Evolutionary conservation across 2,888 invertebrate genomes (phyloP).

Genomic region (Hofmannophila pseudospretella): DNA sequence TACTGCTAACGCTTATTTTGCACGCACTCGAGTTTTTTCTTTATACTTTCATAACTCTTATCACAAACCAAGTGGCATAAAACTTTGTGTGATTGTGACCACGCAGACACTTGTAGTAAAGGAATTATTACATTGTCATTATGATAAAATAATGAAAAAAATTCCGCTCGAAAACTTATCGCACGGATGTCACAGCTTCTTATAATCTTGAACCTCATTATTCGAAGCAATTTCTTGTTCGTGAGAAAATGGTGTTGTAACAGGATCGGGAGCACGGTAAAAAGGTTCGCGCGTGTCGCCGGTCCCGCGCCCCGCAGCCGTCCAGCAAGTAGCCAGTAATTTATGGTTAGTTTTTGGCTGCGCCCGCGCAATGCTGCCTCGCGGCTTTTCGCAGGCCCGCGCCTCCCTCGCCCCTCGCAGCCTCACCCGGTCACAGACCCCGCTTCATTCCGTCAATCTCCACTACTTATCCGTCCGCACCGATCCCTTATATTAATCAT

Average conservation of each 20-base stretch:
- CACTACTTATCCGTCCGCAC: slow-evolving; percentile 71
- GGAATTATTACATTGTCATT: slow-evolving; percentile 30
- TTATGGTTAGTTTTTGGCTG: slow-evolving; percentile 79
- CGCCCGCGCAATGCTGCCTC: slow-evolving; percentile 70
- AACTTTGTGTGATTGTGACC: neutral
- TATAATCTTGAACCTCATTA: slow-evolving; percentile 53
- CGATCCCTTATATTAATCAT: slow-evolving; percentile 71
- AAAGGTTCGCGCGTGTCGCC: slow-evolving; percentile 68
- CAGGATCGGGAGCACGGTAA: slow-evolving; percentile 59
- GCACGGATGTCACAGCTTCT: slow-evolving; percentile 19
- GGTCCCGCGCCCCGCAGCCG: slow-evolving; percentile 28
- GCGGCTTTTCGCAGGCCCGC: slow-evolving; percentile 61
- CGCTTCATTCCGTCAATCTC: slow-evolving; percentile 71
- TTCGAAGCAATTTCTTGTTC: slow-evolving; percentile 59
- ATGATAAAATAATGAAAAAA: slow-evolving; percentile 19
- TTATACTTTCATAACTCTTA: too few species aligned
- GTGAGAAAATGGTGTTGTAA: slow-evolving; percentile 72
- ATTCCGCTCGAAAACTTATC: slow-evolving; percentile 43
- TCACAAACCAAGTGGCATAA: too few species aligned
- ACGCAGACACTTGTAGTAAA: neutral
- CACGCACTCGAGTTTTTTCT: slow-evolving; percentile 1
- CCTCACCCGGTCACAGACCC: slow-evolving; percentile 76
- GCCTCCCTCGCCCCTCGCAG: slow-evolving; percentile 33
- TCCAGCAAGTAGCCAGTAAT: slow-evolving; percentile 74
- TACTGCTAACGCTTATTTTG: slow-evolving; percentile 8